Evolutionary conservation across 2,113 vertebrate species (phyloP).

Genomic region (Chroicocephalus ridibundus): DNA sequence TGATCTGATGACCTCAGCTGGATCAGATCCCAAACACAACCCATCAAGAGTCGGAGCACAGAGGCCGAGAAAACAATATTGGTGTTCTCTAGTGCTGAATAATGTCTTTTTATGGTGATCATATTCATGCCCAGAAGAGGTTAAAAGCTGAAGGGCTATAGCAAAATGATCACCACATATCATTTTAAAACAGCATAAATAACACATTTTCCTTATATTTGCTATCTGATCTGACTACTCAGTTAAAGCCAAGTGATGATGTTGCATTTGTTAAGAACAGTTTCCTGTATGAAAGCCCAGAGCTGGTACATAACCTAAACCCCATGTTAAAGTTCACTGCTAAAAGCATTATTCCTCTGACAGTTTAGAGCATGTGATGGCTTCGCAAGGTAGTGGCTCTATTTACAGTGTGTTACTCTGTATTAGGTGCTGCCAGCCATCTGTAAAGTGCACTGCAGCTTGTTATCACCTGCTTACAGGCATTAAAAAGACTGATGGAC

Average conservation of each 20-base stretch:
- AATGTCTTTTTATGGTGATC: background rate
- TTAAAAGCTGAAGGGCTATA: background rate
- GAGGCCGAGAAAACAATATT: background rate
- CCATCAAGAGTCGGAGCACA: background rate
- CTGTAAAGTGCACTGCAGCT: slow-evolving; percentile 23
- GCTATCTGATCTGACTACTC: background rate
- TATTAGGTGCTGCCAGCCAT: slow-evolving; percentile 12
- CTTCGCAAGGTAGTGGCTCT: background rate
- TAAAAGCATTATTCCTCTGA: slow-evolving; percentile 16
- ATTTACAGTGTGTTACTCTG: slow-evolving; percentile 26
- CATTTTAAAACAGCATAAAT: background rate
- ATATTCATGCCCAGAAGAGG: background rate
- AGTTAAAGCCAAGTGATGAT: background rate
- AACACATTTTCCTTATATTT: background rate
- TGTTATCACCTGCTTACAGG: background rate
- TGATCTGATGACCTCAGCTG: background rate
- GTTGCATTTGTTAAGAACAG: background rate
- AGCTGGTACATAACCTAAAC: background rate
- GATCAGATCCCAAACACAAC: background rate
- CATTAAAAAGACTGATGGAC: slow-evolving; percentile 20
- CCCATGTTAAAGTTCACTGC: background rate
- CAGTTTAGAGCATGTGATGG: background rate
- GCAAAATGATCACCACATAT: background rate
- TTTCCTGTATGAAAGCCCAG: background rate
- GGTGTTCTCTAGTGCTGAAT: background rate